Evolutionary conservation across 1,140 invertebrate species (phyloP).

Genomic region (Papilio helenus): DNA sequence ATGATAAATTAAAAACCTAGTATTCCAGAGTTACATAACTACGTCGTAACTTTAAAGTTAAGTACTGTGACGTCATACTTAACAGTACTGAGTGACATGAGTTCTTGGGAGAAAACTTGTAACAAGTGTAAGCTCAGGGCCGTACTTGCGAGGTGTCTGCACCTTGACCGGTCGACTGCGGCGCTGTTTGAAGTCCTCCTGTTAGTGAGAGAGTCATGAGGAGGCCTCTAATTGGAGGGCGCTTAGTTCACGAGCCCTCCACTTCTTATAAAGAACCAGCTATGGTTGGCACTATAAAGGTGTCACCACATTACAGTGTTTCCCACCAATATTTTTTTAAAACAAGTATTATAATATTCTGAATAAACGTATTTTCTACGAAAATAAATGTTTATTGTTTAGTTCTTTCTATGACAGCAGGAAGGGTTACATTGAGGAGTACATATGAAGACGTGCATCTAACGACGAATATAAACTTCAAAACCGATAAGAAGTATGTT

Average conservation of each 20-base stretch:
- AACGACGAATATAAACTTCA: too few relatives aligned
- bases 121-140: constrained; percentile 2
- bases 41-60: not conserved
- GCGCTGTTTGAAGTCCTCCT: constrained; percentile 24
- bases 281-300: constrained; percentile 45
- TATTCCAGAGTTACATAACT: not conserved
- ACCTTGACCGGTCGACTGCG: constrained; percentile 38
- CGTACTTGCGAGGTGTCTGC: constrained; percentile 32
- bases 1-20: too few relatives aligned
- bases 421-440: not conserved
- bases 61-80: not conserved
- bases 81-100: not conserved
- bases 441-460: too few relatives aligned
- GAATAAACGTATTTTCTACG: too few relatives aligned
- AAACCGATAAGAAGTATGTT: too few relatives aligned
- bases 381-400: not conserved
- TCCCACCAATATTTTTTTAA: constrained; percentile 27
- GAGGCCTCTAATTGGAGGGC: constrained; percentile 67
- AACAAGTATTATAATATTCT: not conserved
- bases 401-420: not conserved
- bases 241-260: constrained; percentile 57
- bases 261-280: constrained; percentile 51
- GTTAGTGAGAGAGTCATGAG: constrained; percentile 43
- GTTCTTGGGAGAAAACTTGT: not conserved
- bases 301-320: constrained; percentile 33